Evolutionary conservation across 2,888 invertebrate species (phyloP), one percentile per base, ranked within the genome.

Genomic region (Sicus ferrugineus): DNA sequence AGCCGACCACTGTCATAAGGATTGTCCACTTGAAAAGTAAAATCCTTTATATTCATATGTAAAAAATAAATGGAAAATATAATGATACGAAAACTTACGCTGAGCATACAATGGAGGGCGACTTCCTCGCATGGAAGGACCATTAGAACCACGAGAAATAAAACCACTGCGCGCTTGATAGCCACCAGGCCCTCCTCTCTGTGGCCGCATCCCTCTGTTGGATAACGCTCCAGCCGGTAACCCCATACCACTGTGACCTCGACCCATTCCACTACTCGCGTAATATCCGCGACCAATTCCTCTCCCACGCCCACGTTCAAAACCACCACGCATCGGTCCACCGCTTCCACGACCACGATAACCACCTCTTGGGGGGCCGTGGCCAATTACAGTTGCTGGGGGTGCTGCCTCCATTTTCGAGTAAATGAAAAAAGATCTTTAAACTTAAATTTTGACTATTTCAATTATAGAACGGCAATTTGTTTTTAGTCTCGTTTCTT

Each of bases 211-310:
- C 23, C 83, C 83, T 4, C 81, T 76, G 6, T 62, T 52, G 1
- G 78, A 75, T 80, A 82, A 80, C 78, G 80, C 80, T 16, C 80
- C 79, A 73, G 80, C 78, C 21, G 80, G 82, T 3, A 80, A 79
- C 16, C 82, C 83, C 78, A 84, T 81, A 2, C 82, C 82, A 26
- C 83, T 83, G 23, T 80, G 78, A 66, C 76, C 78, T 5, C 80
- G 76, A 6, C 73, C 73, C 76, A 81, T 79, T 14, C 81, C 81
- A 5, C 84, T 75, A 6, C 83, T 82, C 80, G 84, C 81, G 54
- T 79, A 84, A 68, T 84, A 84, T n/a, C 85, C 85, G 19, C 84
- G 80, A 54, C 84, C 83, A 79, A 84, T 81, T 34, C 85, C 85
- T 56, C 85, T 79, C 21, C 85, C 84, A 62, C 85, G 81, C 26